These are phyloP conservation scores for Plecotus auritus DNA, from an alignment of 2,113 vertebrate species.

Conservation along the genomic window DNA sequence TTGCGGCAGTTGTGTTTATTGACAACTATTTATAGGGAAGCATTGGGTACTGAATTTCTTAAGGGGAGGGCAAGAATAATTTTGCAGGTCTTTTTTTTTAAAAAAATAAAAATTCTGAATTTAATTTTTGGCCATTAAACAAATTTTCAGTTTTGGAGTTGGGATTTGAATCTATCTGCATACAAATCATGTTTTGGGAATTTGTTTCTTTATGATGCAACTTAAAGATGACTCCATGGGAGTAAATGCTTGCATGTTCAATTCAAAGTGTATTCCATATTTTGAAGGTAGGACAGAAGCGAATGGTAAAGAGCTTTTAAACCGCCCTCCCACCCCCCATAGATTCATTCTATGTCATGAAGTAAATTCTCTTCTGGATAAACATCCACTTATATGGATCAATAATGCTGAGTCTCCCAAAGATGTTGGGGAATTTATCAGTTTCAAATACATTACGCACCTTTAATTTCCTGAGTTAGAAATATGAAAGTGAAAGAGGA, in stretches of 20 bases:
- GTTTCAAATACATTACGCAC: neutral
- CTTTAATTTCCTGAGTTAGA: neutral
- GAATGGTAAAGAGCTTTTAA: neutral
- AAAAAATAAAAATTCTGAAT: conserved; percentile 8
- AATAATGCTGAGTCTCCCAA: neutral
- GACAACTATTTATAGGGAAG: conserved; percentile 86
- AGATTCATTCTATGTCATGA: neutral
- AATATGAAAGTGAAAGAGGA: neutral
- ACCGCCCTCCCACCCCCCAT: accelerated
- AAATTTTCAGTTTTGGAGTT: neutral
- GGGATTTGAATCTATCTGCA: neutral
- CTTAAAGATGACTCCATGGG: neutral
- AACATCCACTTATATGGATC: neutral
- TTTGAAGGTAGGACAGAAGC: neutral
- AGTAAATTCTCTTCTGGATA: neutral
- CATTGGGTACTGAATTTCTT: conserved; percentile 79
- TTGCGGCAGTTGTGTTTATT: conserved; percentile 88
- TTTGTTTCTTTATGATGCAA: conserved; percentile 30
- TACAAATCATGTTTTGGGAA: neutral
- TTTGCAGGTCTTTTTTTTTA: conserved; percentile 39
- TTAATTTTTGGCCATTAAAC: conserved; percentile 21
- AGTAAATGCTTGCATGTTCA: neutral
- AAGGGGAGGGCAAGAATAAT: conserved; percentile 63
- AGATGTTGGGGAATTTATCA: neutral
- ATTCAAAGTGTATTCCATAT: neutral